Conservation (phyloP, 2,113 vertebrate genomes). For the Mixornis gularis region DNA sequence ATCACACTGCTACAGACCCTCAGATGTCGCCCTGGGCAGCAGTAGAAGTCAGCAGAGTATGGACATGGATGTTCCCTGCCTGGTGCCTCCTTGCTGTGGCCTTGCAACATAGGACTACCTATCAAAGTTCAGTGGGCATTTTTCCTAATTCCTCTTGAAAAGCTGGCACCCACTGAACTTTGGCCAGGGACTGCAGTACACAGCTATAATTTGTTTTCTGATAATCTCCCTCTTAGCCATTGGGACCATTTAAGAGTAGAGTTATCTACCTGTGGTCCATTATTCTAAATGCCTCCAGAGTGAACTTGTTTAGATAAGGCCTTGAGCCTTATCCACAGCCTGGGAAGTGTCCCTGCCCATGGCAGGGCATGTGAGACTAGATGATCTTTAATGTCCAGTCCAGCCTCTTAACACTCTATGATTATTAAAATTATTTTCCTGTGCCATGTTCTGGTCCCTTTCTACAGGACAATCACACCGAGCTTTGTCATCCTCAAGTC, state of each 20-base stretch:
- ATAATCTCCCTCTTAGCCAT: not conserved
- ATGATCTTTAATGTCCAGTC: not conserved
- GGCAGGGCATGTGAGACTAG: not conserved
- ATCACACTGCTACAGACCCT: not conserved
- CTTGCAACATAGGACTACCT: not conserved
- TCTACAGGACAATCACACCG: not conserved
- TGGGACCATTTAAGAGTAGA: not conserved
- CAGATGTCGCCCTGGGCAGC: not conserved
- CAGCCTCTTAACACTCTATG: not conserved
- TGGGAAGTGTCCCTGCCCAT: not conserved
- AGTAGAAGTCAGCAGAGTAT: not conserved
- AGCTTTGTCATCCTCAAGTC: not conserved
- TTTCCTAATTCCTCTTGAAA: not conserved
- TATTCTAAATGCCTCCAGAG: not conserved
- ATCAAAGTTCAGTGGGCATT: not conserved
- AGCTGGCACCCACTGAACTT: not conserved
- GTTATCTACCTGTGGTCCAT: not conserved
- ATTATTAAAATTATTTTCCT: not conserved
- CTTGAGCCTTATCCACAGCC: not conserved
- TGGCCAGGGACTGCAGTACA: not conserved
- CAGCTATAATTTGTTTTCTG: not conserved
- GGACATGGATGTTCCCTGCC: not conserved
- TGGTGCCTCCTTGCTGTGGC: not conserved
- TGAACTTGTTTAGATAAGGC: not conserved
- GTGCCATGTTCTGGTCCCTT: not conserved